A percentile compares a stretch with the other conserved stretches of the same genome.
These are phyloP conservation scores for Caretta caretta DNA, from an alignment of 2,113 vertebrate species.

Conservation along the genomic window DNA sequence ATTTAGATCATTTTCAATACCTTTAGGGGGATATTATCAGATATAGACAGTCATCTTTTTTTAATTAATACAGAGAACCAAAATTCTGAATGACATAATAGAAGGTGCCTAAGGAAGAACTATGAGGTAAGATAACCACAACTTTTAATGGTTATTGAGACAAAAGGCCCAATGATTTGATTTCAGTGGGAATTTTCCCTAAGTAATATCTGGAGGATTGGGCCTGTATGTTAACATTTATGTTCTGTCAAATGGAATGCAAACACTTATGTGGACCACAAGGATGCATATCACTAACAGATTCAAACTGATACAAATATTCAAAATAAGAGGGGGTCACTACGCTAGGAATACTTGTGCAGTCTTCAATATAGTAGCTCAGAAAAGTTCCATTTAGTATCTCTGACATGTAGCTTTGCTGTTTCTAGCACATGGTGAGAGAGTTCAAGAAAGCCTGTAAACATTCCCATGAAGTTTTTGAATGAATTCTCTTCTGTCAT, in stretches of 20 bases:
- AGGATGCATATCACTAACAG: background rate
- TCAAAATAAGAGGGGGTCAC: background rate
- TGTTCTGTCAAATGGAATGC: accelerated
- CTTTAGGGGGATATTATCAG: background rate
- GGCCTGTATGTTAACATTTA: background rate
- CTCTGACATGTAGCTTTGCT: background rate
- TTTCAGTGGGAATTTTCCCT: background rate
- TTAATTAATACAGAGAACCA: background rate
- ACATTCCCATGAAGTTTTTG: background rate
- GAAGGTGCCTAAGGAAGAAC: background rate
- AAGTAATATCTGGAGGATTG: background rate
- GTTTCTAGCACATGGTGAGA: background rate
- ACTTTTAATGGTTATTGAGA: background rate
- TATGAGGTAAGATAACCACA: background rate
- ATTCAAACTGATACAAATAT: background rate
- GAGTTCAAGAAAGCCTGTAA: background rate
- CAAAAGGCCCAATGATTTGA: background rate
- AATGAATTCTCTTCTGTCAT: background rate
- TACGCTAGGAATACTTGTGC: background rate
- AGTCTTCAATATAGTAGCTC: background rate
- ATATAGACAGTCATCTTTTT: background rate
- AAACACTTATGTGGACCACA: background rate
- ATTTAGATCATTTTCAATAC: background rate
- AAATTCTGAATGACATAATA: background rate
- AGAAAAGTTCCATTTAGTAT: background rate